These are phyloP conservation scores for Chalcosyrphus nemorum DNA, from an alignment of 2,888 invertebrate genomes.

Conservation along the genomic window DNA sequence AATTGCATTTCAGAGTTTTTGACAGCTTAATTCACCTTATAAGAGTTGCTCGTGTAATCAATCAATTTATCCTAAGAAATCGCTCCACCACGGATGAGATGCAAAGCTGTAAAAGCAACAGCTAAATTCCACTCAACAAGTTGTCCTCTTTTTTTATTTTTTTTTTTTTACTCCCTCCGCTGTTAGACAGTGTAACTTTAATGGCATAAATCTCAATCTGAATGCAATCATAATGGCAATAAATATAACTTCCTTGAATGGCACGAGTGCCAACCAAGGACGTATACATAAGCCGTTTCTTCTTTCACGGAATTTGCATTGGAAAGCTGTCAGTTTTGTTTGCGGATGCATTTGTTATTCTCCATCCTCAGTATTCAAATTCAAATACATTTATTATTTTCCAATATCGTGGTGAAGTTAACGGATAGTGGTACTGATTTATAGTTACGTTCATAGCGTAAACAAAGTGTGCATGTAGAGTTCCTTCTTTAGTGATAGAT, in stretches of 20 bases:
- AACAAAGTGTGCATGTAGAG: neutral
- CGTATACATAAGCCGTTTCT: no score
- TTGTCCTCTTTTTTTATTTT: neutral
- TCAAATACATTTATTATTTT: neutral
- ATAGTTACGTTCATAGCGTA: no score
- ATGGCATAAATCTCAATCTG: conserved; percentile 5
- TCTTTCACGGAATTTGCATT: neutral
- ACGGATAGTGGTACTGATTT: neutral
- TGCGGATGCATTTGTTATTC: conserved; percentile 3
- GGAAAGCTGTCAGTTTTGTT: neutral
- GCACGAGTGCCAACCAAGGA: neutral
- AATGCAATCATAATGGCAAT: conserved; percentile 13
- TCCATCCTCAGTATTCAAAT: neutral
- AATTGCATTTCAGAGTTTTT: neutral
- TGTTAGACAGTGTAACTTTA: neutral
- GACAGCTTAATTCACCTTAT: neutral
- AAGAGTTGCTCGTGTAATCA: neutral
- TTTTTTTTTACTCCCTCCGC: no score
- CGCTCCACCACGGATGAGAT: no score
- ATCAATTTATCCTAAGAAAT: neutral
- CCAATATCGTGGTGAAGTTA: neutral
- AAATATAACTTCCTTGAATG: conserved; percentile 6
- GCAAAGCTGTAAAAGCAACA: neutral
- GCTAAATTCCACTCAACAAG: conserved; percentile 3
- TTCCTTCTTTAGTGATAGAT: neutral